phyloP scores from a whole-genome alignment of 2,797 vertebrate genomes.

The Acanthornis magna region DNA sequence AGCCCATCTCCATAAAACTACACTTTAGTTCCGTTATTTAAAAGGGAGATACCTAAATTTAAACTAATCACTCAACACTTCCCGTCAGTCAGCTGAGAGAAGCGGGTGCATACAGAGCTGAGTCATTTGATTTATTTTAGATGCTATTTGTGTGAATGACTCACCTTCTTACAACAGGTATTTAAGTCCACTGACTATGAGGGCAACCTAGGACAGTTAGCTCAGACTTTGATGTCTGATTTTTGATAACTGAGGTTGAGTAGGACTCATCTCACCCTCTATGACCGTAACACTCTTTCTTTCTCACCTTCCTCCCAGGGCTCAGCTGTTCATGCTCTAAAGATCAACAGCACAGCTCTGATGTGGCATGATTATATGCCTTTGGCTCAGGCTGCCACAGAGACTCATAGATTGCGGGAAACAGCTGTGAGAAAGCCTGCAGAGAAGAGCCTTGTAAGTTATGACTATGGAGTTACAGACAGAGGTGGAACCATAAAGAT shows the following conservation, averaged over 20 bases:
- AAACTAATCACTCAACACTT: background rate
- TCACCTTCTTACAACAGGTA: constrained; percentile 1
- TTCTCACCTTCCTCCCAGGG: background rate
- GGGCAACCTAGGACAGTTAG: background rate
- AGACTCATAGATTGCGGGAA: background rate
- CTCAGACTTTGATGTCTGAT: background rate
- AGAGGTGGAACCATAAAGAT: background rate
- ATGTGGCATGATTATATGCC: background rate
- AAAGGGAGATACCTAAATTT: background rate
- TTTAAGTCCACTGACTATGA: background rate
- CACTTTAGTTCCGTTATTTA: background rate
- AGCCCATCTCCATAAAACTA: background rate
- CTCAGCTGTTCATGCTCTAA: background rate
- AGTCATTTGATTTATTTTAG: constrained; percentile 14
- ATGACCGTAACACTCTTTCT: background rate
- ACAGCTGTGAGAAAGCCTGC: background rate
- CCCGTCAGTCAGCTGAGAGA: background rate
- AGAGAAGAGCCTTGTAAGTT: background rate
- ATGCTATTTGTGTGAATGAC: background rate
- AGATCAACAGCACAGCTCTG: background rate
- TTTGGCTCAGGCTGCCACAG: background rate
- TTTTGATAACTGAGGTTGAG: background rate
- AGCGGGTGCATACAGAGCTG: background rate
- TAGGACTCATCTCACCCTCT: background rate
- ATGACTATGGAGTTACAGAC: background rate